These are phyloP conservation scores for Dolichoris vasculosae DNA, from an alignment of 1,140 invertebrate genomes.

Conservation along the genomic window DNA sequence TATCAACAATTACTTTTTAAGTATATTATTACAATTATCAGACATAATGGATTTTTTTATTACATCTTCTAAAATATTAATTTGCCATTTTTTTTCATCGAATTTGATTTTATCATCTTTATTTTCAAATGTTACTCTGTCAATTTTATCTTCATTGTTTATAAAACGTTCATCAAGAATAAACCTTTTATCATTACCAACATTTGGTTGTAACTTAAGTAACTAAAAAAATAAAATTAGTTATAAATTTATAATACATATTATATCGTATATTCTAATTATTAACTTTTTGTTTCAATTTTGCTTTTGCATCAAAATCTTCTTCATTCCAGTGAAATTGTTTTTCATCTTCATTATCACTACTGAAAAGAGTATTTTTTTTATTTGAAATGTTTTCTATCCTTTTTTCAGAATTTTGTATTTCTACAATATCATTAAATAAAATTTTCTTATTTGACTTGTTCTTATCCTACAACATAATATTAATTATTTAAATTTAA, in stretches of 20 bases:
- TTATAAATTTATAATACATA: background rate
- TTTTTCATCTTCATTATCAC: constrained; percentile 73
- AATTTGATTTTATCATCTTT: constrained; percentile 63
- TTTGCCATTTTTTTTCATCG: constrained; percentile 76
- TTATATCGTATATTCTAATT: background rate
- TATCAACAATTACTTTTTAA: constrained; percentile 31
- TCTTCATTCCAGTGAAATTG: constrained; percentile 75
- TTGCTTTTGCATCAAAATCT: constrained; percentile 54
- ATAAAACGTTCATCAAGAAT: constrained; percentile 77
- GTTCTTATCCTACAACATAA: constrained; percentile 72
- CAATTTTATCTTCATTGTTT: constrained; percentile 67
- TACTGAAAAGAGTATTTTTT: constrained; percentile 72
- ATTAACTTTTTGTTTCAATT: constrained; percentile 51
- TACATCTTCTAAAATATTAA: constrained; percentile 77
- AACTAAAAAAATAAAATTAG: constrained; percentile 31
- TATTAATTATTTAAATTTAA: constrained; percentile 24
- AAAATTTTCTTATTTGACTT: constrained; percentile 76
- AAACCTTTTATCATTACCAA: constrained; percentile 78
- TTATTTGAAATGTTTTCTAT: constrained; percentile 52
- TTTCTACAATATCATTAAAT: constrained; percentile 74
- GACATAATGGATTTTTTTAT: constrained; percentile 69
- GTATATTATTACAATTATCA: background rate
- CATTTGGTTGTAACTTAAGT: constrained; percentile 50
- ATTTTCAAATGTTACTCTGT: constrained; percentile 56
- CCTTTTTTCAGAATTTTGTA: constrained; percentile 45